These are phyloP conservation scores for Rana temporaria DNA, from an alignment of 2,113 vertebrate genomes.

Conservation along the genomic window DNA sequence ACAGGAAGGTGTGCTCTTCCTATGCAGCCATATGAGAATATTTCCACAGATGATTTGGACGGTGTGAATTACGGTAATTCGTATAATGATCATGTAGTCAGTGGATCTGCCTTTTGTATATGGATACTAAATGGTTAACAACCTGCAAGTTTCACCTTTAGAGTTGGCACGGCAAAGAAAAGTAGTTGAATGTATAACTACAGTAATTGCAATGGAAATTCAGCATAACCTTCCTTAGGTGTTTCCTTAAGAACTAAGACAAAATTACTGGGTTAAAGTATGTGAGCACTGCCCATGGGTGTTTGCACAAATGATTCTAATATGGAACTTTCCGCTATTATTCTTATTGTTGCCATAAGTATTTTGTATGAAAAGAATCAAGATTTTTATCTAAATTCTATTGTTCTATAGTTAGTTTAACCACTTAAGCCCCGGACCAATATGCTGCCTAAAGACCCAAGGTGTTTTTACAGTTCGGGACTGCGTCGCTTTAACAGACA, in stretches of 20 bases:
- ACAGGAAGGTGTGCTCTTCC: background rate
- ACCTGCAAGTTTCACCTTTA: conserved; percentile 6
- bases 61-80: background rate
- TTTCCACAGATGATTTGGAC: background rate
- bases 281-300: conserved; percentile 28
- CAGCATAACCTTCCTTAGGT: conserved; percentile 39
- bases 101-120: background rate
- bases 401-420: no score
- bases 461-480: no score
- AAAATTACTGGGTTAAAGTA: conserved; percentile 40
- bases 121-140: background rate
- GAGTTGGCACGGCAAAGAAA: conserved; percentile 15
- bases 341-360: conserved; percentile 16
- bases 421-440: no score
- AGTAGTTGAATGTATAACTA: conserved; percentile 41
- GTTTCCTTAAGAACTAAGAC: conserved; percentile 42
- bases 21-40: background rate
- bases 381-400: conserved; percentile 17
- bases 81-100: background rate
- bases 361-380: background rate
- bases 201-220: conserved; percentile 53
- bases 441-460: no score
- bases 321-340: conserved; percentile 36
- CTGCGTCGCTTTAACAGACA: no score
- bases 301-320: conserved; percentile 9